phyloP scores from a whole-genome alignment of 2,113 vertebrate species.

The Neomonachus schauinslandi region DNA sequence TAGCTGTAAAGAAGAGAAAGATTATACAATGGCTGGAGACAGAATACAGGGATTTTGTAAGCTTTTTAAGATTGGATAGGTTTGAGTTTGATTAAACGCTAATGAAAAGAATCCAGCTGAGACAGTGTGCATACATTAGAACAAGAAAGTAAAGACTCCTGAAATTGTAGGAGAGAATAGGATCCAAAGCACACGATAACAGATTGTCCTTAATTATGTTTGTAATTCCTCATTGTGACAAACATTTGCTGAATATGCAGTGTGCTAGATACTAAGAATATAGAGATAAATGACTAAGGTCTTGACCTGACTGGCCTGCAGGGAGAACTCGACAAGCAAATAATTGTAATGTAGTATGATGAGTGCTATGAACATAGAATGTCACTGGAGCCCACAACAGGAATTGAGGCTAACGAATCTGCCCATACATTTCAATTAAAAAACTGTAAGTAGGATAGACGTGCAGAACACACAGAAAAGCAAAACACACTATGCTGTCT shows the following conservation, averaged over 20 bases:
- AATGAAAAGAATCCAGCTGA: background rate
- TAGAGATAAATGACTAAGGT: background rate
- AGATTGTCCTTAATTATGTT: background rate
- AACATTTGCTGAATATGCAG: background rate
- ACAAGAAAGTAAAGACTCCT: background rate
- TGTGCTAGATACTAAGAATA: background rate
- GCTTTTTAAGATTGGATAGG: background rate
- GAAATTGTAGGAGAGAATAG: background rate
- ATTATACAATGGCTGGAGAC: background rate
- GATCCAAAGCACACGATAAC: background rate
- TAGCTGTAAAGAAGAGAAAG: background rate
- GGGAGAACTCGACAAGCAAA: background rate
- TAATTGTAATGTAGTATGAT: background rate
- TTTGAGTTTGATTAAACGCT: background rate
- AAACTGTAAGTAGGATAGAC: background rate
- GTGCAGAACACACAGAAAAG: background rate
- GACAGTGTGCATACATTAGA: background rate
- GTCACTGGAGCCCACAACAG: background rate
- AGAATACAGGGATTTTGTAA: background rate
- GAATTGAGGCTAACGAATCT: background rate
- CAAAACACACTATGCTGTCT: background rate
- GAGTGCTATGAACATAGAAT: background rate
- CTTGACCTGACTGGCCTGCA: background rate
- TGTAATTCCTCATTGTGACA: background rate
- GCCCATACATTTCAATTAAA: background rate